Evolutionary conservation across 2,888 invertebrate species (phyloP).

Genomic region (Isotomurus palustris): DNA sequence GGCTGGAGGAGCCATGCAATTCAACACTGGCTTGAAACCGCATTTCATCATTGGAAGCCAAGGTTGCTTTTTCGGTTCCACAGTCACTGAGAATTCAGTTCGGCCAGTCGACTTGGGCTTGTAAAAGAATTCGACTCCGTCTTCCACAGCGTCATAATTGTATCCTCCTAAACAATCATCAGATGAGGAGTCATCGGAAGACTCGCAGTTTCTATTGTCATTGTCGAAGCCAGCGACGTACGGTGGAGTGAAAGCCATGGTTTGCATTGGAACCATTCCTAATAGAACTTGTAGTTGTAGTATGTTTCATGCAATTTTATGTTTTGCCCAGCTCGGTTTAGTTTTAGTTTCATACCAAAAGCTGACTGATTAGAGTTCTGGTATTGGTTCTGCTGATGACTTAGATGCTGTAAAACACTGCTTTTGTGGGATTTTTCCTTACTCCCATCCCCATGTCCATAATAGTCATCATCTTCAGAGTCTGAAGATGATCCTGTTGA

Average conservation of each 20-base stretch:
- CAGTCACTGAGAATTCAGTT: slow-evolving; percentile 39
- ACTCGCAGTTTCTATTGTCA: not conserved
- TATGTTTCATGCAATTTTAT: not conserved
- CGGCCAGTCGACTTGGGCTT: slow-evolving; percentile 33
- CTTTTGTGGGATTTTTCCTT: not conserved
- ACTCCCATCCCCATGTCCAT: not conserved
- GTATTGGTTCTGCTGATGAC: not conserved
- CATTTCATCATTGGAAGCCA: slow-evolving; percentile 42
- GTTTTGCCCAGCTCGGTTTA: not conserved
- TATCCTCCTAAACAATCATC: slow-evolving; percentile 1
- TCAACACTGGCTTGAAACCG: slow-evolving; percentile 41
- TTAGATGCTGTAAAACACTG: too few relatives aligned
- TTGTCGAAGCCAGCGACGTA: not conserved
- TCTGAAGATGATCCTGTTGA: too few relatives aligned
- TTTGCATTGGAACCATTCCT: slow-evolving; percentile 26
- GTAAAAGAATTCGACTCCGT: slow-evolving; percentile 36
- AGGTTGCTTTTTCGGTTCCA: slow-evolving; percentile 39
- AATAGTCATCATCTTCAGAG: not conserved
- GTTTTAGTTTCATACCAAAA: not conserved
- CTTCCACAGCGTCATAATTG: slow-evolving; percentile 16
- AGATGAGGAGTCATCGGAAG: slow-evolving; percentile 1
- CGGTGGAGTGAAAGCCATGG: slow-evolving; percentile 26
- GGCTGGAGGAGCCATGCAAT: slow-evolving; percentile 38
- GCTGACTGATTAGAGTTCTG: too few relatives aligned
- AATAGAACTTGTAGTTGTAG: not conserved